Conservation (phyloP, 2,113 vertebrate species). For the Stigmatopora argus region DNA sequence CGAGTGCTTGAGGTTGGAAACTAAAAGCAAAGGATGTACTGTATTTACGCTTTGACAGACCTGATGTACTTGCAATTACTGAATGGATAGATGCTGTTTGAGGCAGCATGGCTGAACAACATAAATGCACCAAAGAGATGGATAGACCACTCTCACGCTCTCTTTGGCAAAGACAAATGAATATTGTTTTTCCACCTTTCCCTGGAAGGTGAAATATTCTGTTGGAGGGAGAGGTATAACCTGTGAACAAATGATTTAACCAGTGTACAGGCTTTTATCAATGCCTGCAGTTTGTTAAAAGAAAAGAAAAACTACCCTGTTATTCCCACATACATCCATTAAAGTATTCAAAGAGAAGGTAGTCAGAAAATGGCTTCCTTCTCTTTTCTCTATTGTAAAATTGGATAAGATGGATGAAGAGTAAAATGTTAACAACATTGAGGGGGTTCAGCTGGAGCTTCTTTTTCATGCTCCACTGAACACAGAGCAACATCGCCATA, state of each 20-base stretch:
- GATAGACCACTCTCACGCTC: neutral
- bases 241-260: slow-evolving; percentile 4
- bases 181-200: neutral
- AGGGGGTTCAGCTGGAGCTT: slow-evolving; percentile 39
- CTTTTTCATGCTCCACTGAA: slow-evolving; percentile 52
- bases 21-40: slow-evolving; percentile 1
- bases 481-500: slow-evolving; percentile 55
- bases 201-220: slow-evolving; percentile 1
- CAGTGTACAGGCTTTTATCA: slow-evolving; percentile 16
- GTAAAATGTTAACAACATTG: slow-evolving; percentile 26
- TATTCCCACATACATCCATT: slow-evolving; percentile 13
- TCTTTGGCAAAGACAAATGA: slow-evolving; percentile 3
- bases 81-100: neutral
- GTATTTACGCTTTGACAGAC: neutral
- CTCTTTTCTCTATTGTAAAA: slow-evolving; percentile 13
- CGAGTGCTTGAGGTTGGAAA: neutral
- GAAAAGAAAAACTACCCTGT: neutral
- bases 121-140: slow-evolving; percentile 1
- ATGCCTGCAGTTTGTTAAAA: slow-evolving; percentile 1
- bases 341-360: slow-evolving; percentile 7
- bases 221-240: slow-evolving; percentile 6
- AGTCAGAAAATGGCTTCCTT: neutral
- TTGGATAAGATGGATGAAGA: slow-evolving; percentile 33
- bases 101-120: neutral
- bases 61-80: slow-evolving; percentile 1